A percentile compares a stretch with the other conserved stretches of the same genome.
phyloP scores from a whole-genome alignment of 1,140 invertebrate genomes.

The Aricia agestis region DNA sequence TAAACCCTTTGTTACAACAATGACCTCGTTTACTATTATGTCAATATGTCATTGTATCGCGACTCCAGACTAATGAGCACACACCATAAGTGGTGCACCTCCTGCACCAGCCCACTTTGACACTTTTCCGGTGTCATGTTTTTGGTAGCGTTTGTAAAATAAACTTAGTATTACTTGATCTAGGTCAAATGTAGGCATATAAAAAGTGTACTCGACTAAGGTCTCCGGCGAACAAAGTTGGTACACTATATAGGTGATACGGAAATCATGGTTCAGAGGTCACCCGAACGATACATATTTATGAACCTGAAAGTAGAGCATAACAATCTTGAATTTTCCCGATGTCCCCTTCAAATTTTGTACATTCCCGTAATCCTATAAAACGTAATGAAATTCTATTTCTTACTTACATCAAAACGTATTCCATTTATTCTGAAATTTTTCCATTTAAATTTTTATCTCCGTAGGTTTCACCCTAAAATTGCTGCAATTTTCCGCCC shows the following conservation, averaged over 20 bases:
- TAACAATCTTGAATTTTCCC: not conserved
- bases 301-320: not conserved
- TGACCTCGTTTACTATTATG: slow-evolving; percentile 52
- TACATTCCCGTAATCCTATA: not conserved
- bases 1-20: slow-evolving; percentile 54
- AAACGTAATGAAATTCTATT: not conserved
- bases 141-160: too few relatives aligned
- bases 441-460: slow-evolving; percentile 25
- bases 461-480: slow-evolving; percentile 39
- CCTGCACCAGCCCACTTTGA: not conserved
- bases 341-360: not conserved
- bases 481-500: slow-evolving; percentile 68
- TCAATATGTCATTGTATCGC: slow-evolving; percentile 35
- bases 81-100: not conserved
- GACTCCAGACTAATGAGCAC: slow-evolving; percentile 10
- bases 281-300: not conserved
- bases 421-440: slow-evolving; percentile 21
- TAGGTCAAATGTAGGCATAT: too few relatives aligned
- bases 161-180: too few relatives aligned
- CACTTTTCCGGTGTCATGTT: too few relatives aligned
- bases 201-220: too few relatives aligned
- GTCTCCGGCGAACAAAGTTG: not conserved
- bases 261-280: not conserved
- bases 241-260: not conserved
- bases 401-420: not conserved